Conservation (phyloP, 2,113 vertebrate species). For the Dissostichus mawsoni region DNA sequence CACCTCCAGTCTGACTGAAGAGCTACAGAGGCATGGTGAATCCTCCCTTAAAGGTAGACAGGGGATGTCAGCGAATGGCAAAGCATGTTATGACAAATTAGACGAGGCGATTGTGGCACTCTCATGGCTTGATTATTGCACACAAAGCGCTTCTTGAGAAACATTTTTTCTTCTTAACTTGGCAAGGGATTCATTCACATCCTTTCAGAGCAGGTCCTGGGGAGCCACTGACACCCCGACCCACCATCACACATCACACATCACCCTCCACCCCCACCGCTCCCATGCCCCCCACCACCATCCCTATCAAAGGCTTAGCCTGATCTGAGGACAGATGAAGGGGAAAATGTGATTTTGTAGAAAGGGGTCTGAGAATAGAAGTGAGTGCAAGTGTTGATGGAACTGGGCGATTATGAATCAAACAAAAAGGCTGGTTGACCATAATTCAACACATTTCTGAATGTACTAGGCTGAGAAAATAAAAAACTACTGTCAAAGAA, state of each 20-base stretch:
- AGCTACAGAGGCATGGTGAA: slow-evolving; percentile 40
- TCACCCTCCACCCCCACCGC: slow-evolving; percentile 35
- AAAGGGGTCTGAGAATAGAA: slow-evolving; percentile 51
- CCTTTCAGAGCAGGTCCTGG: slow-evolving; percentile 62
- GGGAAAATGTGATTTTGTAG: slow-evolving; percentile 66
- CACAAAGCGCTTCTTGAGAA: slow-evolving; percentile 73
- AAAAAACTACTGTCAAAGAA: slow-evolving; percentile 22
- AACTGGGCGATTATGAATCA: slow-evolving; percentile 54
- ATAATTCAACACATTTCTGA: slow-evolving; percentile 44
- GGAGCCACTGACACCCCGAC: slow-evolving; percentile 61
- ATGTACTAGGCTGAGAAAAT: slow-evolving; percentile 21
- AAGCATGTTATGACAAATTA: slow-evolving; percentile 73
- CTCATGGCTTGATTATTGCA: slow-evolving; percentile 58
- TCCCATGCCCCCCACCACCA: slow-evolving; percentile 49
- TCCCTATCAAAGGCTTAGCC: slow-evolving; percentile 73
- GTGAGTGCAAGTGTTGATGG: slow-evolving; percentile 52
- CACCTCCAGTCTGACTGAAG: slow-evolving; percentile 21
- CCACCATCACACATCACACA: slow-evolving; percentile 52
- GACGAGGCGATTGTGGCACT: slow-evolving; percentile 60
- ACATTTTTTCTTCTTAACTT: slow-evolving; percentile 45
- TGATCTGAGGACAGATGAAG: slow-evolving; percentile 69
- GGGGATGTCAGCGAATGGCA: slow-evolving; percentile 55
- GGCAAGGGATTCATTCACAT: slow-evolving; percentile 58
- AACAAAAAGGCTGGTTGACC: slow-evolving; percentile 54
- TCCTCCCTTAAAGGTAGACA: slow-evolving; percentile 38